phyloP scores from a whole-genome alignment of 2,113 vertebrate species.

The Agapornis roseicollis region DNA sequence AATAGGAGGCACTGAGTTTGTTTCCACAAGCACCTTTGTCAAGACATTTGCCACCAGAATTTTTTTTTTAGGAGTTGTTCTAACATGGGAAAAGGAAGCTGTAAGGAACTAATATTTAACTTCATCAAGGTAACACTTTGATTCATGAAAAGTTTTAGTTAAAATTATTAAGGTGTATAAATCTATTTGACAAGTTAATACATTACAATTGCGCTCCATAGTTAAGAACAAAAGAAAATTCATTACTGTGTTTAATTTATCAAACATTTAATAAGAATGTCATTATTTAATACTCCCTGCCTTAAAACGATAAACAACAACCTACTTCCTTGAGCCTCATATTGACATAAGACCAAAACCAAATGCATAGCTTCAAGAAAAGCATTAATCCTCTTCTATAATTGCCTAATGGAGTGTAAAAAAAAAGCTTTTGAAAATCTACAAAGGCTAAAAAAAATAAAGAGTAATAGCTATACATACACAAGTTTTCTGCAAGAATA shows the following conservation, averaged over 20 bases:
- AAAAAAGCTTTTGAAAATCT: slow-evolving; percentile 18
- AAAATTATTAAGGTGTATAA: slow-evolving; percentile 71
- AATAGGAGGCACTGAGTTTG: background rate
- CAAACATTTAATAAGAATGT: slow-evolving; percentile 75
- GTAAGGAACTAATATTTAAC: slow-evolving; percentile 12
- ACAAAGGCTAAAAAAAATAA: background rate
- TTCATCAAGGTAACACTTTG: slow-evolving; percentile 49
- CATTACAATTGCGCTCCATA: slow-evolving; percentile 51
- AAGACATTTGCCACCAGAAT: background rate
- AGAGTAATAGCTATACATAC: background rate
- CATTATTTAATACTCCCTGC: slow-evolving; percentile 56
- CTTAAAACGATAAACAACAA: slow-evolving; percentile 62
- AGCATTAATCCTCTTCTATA: slow-evolving; percentile 50
- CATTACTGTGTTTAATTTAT: slow-evolving; percentile 74
- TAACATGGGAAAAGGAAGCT: background rate
- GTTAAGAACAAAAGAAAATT: slow-evolving; percentile 77
- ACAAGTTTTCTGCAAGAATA: background rate
- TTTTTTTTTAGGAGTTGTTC: background rate
- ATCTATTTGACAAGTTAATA: slow-evolving; percentile 72
- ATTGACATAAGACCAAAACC: slow-evolving; percentile 45
- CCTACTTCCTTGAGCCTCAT: slow-evolving; percentile 39
- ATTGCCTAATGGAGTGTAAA: slow-evolving; percentile 26
- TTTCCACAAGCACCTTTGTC: background rate
- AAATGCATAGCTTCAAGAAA: slow-evolving; percentile 47
- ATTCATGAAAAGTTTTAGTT: slow-evolving; percentile 61